These are phyloP conservation scores for Scotopteryx bipunctaria DNA, from an alignment of 2,888 invertebrate species.

Conservation along the genomic window DNA sequence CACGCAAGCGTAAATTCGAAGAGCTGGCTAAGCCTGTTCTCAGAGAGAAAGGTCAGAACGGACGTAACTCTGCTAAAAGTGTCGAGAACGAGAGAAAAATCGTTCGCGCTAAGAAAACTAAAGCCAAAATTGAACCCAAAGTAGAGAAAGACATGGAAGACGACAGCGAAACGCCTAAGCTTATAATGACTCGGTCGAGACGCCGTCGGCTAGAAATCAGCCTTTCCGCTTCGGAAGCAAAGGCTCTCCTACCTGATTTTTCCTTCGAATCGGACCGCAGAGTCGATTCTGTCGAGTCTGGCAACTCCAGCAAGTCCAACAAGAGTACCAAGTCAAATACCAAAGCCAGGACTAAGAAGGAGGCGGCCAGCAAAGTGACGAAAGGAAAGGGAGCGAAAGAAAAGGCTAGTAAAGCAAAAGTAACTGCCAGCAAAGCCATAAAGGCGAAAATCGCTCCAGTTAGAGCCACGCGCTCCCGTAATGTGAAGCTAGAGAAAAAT, in stretches of 20 bases:
- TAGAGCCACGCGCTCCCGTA: slow-evolving; percentile 58
- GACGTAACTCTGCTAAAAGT: slow-evolving; percentile 54
- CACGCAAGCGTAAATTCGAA: slow-evolving; percentile 65
- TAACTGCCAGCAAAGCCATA: slow-evolving; percentile 7
- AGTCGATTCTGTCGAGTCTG: slow-evolving; percentile 61
- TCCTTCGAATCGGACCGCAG: slow-evolving; percentile 70
- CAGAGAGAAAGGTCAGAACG: slow-evolving; percentile 74
- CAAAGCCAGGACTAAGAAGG: slow-evolving; percentile 45
- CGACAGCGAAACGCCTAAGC: not conserved
- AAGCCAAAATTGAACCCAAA: not conserved
- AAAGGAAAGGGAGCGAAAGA: slow-evolving; percentile 40
- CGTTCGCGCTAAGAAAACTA: slow-evolving; percentile 52
- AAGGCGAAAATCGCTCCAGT: slow-evolving; percentile 46
- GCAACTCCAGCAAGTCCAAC: slow-evolving; percentile 49
- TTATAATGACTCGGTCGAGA: slow-evolving; percentile 63
- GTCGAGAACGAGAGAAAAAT: slow-evolving; percentile 54
- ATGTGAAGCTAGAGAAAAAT: slow-evolving; percentile 42
- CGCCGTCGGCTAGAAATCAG: slow-evolving; percentile 64
- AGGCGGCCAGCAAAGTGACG: too few relatives aligned
- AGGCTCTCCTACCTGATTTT: slow-evolving; percentile 54
- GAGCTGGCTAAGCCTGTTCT: slow-evolving; percentile 66
- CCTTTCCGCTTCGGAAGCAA: slow-evolving; percentile 67
- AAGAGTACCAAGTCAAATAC: slow-evolving; percentile 45
- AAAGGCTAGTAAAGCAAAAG: slow-evolving; percentile 3
- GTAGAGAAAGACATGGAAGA: not conserved